These are phyloP conservation scores for Euzophera pinguis DNA, from an alignment of 2,888 invertebrate species.

Conservation along the genomic window DNA sequence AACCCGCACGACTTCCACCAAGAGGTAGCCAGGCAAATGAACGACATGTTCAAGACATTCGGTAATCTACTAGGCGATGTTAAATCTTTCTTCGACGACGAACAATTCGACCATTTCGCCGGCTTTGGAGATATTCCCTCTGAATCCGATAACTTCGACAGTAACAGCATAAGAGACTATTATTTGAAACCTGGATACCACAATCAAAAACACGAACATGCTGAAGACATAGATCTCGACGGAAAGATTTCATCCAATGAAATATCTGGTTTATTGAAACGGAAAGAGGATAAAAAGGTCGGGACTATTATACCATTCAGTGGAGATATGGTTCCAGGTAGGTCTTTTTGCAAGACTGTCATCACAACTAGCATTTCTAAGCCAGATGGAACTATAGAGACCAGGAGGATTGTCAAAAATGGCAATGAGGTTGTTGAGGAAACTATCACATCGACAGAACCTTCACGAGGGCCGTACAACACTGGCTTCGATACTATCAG, in stretches of 20 bases:
- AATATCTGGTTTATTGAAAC: constrained; percentile 61
- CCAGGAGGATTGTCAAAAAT: constrained; percentile 61
- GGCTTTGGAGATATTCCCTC: constrained; percentile 25
- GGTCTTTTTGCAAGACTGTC: constrained; percentile 63
- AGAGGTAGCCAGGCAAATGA: constrained; percentile 58
- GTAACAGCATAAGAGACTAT: constrained; percentile 56
- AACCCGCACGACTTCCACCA: constrained; percentile 47
- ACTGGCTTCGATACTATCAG: constrained; percentile 44
- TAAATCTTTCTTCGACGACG: constrained; percentile 49
- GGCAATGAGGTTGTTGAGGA: constrained; percentile 66
- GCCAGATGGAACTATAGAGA: constrained; percentile 65
- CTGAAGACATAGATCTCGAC: constrained; percentile 59
- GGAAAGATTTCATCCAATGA: constrained; percentile 67
- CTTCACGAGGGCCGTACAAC: constrained; percentile 34
- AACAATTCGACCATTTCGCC: constrained; percentile 32
- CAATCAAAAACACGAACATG: constrained; percentile 35
- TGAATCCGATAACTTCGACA: constrained; percentile 39
- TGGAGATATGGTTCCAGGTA: constrained; percentile 51
- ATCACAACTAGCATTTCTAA: constrained; percentile 68
- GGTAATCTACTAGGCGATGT: constrained; percentile 61
- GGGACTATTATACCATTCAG: constrained; percentile 39
- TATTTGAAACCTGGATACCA: constrained; percentile 70
- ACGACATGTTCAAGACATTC: constrained; percentile 59
- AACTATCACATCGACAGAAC: constrained; percentile 41
- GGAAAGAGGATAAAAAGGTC: constrained; percentile 38